These are phyloP conservation scores for Ephydatia muelleri DNA, from an alignment of 37 sponge, comb jelly and placozoan species.

Conservation along the genomic window DNA sequence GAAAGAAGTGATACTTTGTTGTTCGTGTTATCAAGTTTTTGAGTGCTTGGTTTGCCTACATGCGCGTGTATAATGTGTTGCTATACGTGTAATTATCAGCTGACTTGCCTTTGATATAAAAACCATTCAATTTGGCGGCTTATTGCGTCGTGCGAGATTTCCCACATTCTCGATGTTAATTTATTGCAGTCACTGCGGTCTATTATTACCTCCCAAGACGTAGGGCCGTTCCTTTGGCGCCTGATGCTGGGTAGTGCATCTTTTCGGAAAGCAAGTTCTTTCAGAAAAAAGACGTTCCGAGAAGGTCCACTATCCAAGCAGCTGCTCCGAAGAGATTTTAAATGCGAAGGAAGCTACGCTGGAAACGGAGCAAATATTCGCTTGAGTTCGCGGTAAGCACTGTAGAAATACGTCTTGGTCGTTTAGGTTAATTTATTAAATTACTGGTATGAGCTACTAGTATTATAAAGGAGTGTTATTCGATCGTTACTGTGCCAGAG, in stretches of 20 bases:
- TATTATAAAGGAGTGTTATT: too few species aligned
- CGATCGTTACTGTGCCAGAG: too few species aligned
- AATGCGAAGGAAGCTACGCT: background rate
- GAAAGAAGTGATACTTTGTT: background rate
- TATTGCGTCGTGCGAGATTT: too few species aligned
- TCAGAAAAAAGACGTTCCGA: constrained; percentile 36
- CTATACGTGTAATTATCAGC: too few species aligned
- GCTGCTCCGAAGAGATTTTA: background rate
- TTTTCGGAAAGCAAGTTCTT: constrained; percentile 60
- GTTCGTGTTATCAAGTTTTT: background rate
- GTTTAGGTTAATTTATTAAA: too few species aligned
- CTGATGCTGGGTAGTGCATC: constrained; percentile 79
- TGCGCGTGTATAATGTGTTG: too few species aligned
- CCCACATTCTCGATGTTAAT: background rate
- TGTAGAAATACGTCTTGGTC: background rate
- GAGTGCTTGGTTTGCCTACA: background rate
- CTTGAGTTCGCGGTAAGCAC: background rate
- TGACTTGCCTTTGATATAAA: constrained; percentile 3
- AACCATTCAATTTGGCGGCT: too few species aligned
- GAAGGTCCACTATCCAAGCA: constrained; percentile 67
- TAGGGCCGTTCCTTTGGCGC: background rate
- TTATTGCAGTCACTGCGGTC: too few species aligned
- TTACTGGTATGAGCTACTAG: too few species aligned
- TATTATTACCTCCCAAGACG: too few species aligned
- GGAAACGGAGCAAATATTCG: background rate